Evolutionary conservation across 2,797 vertebrate genomes (phyloP).

Genomic region (Chiroxiphia lanceolata): DNA sequence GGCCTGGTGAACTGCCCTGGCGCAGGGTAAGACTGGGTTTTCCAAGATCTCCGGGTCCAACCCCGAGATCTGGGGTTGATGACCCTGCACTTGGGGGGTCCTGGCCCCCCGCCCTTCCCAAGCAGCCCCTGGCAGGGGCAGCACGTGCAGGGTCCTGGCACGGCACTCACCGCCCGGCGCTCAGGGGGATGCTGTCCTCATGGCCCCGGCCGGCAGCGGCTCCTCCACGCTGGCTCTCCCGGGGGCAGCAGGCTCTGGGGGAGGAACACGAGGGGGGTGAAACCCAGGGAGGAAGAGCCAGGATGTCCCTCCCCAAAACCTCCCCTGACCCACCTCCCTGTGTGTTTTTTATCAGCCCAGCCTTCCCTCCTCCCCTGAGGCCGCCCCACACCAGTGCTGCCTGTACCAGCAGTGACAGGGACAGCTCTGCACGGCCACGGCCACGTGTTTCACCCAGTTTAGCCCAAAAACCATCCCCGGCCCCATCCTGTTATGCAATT

Average conservation of each 20-base stretch:
- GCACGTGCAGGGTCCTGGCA: accelerated
- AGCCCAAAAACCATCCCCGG: constrained; percentile 39
- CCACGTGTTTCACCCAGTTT: constrained; percentile 36
- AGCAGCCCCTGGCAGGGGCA: neutral
- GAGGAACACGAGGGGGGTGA: neutral
- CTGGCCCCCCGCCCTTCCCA: neutral
- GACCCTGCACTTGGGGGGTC: accelerated
- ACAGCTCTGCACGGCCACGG: neutral
- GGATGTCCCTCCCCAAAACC: neutral
- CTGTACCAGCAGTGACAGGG: neutral
- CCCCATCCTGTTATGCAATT: constrained; percentile 52
- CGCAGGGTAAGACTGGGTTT: neutral
- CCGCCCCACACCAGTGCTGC: neutral
- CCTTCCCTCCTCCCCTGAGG: neutral
- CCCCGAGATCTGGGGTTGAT: neutral
- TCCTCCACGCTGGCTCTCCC: neutral
- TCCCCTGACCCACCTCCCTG: neutral
- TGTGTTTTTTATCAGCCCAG: neutral
- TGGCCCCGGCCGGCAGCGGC: neutral
- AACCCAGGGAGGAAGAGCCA: neutral
- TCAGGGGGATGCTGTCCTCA: constrained; percentile 49
- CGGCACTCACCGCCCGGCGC: constrained; percentile 21
- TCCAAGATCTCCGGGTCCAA: neutral
- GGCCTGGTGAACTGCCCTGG: accelerated
- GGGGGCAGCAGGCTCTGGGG: neutral